Percentiles rank a stretch among this genome's conserved stretches.
Evolutionary conservation across 2,113 vertebrate species (phyloP).

Genomic region (Hylia prasina): DNA sequence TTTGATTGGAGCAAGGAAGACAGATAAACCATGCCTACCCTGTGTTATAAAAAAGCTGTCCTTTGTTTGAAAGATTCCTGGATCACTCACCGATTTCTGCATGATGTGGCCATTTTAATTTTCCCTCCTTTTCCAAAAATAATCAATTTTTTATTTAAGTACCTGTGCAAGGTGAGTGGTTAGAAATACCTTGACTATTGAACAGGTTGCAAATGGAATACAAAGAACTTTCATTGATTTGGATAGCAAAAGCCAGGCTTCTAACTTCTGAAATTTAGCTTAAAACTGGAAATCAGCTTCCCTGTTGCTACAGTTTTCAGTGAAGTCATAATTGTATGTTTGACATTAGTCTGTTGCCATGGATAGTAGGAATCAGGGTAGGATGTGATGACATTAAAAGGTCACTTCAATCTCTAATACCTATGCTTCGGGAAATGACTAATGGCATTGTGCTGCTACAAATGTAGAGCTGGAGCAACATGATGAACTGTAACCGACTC

Average conservation of each 20-base stretch:
- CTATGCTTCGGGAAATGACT: not conserved
- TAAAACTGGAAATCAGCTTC: not conserved
- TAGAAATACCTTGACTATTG: not conserved
- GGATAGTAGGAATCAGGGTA: constrained; percentile 2
- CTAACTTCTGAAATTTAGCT: not conserved
- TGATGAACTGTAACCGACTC: not conserved
- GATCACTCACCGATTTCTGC: not conserved
- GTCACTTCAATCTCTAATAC: constrained; percentile 47
- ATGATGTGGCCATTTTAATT: not conserved
- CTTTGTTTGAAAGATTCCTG: not conserved
- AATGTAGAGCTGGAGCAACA: not conserved
- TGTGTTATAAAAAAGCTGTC: not conserved
- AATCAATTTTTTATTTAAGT: not conserved
- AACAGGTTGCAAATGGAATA: not conserved
- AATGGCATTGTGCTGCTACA: constrained; percentile 24
- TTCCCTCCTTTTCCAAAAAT: not conserved
- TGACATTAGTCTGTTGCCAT: constrained; percentile 36
- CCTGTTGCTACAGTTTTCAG: not conserved
- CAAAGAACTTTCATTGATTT: not conserved
- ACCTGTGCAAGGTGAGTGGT: rapidly evolving
- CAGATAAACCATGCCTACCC: not conserved
- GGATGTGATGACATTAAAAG: constrained; percentile 31
- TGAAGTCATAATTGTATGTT: not conserved
- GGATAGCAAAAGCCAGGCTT: not conserved
- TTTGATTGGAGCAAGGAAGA: not conserved